phyloP scores from a whole-genome alignment of 2,113 vertebrate species.

The Chauna torquata region DNA sequence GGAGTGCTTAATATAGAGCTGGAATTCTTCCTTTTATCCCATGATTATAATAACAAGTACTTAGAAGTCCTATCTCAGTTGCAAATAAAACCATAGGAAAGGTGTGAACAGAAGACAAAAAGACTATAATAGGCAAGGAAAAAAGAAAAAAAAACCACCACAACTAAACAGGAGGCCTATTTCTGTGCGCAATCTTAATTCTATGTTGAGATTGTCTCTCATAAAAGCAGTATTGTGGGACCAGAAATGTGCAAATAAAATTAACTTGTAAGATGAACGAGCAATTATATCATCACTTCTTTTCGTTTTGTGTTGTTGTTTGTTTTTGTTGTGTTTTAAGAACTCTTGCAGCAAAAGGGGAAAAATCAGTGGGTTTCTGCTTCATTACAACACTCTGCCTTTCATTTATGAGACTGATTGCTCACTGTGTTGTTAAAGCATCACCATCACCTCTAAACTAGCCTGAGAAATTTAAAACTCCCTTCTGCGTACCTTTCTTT shows the following conservation, averaged over 20 bases:
- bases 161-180: background rate
- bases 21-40: background rate
- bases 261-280: background rate
- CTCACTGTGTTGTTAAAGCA: background rate
- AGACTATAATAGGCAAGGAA: background rate
- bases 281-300: background rate
- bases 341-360: background rate
- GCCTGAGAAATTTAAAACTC: background rate
- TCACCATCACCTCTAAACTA: background rate
- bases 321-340: background rate
- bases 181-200: background rate
- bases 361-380: background rate
- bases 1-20: fast-evolving
- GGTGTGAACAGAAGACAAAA: background rate
- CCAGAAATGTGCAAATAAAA: background rate
- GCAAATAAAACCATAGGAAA: background rate
- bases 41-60: background rate
- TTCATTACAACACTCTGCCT: background rate
- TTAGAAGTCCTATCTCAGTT: background rate
- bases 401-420: background rate
- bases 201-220: background rate
- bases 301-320: background rate
- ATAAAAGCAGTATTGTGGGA: background rate
- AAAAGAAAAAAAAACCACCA: background rate
- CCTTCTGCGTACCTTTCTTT: background rate